phyloP scores from a whole-genome alignment of 2,888 invertebrate genomes.

The Cheilosia impressa region DNA sequence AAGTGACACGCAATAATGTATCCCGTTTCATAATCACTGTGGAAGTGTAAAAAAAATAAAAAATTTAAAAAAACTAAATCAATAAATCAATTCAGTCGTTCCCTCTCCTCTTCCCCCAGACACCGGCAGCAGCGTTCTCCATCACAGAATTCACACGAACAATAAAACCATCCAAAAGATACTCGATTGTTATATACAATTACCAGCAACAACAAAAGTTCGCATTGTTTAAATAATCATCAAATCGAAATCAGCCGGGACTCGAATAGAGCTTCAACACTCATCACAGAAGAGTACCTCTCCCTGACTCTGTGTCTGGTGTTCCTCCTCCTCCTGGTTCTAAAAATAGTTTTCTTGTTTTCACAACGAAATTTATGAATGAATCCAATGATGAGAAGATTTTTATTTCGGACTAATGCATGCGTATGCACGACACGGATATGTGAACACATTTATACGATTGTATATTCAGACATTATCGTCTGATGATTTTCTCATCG shows the following conservation, averaged over 20 bases:
- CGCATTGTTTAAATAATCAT: constrained; percentile 48
- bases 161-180: constrained; percentile 6
- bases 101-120: background rate
- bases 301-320: background rate
- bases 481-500: constrained; percentile 19
- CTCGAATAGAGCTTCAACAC: constrained; percentile 28
- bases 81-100: constrained; percentile 29
- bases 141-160: constrained; percentile 13
- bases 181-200: constrained; percentile 37
- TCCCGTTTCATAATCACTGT: background rate
- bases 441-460: background rate
- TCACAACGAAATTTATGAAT: constrained; percentile 63
- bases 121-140: background rate
- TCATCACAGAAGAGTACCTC: background rate
- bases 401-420: background rate
- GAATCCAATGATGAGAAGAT: constrained; percentile 50
- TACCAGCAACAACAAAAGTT: constrained; percentile 11
- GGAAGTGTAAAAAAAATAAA: background rate
- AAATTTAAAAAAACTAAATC: background rate
- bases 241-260: constrained; percentile 34
- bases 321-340: constrained; percentile 16
- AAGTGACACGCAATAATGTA: background rate
- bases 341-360: constrained; percentile 53
- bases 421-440: background rate
- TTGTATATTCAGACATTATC: background rate